Evolutionary conservation across 2,113 vertebrate species (phyloP).

Genomic region (Nanorana parkeri): DNA sequence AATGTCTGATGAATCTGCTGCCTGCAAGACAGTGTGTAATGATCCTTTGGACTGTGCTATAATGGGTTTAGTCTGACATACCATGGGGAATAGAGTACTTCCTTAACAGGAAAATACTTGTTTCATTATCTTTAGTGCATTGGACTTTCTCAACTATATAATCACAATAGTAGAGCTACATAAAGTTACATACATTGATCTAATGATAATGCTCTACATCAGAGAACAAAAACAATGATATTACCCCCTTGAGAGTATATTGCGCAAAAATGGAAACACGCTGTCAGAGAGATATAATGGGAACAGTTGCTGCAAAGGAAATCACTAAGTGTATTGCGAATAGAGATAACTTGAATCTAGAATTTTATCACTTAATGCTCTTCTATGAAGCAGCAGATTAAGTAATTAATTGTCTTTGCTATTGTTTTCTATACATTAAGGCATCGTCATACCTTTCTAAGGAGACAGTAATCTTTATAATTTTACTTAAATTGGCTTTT

Average conservation of each 20-base stretch:
- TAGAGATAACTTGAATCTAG: constrained; percentile 16
- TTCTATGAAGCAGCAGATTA: constrained; percentile 31
- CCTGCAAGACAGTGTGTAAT: constrained; percentile 58
- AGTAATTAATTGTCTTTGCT: constrained; percentile 34
- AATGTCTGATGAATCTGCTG: constrained; percentile 58
- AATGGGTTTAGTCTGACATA: constrained; percentile 54
- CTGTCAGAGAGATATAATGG: constrained; percentile 44
- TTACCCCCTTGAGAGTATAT: constrained; percentile 54
- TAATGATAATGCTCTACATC: constrained; percentile 57
- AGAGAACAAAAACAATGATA: constrained; percentile 59
- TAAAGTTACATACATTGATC: constrained; percentile 58
- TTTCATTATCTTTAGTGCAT: constrained; percentile 59
- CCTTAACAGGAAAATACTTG: constrained; percentile 58
- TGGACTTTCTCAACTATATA: constrained; percentile 58
- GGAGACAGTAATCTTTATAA: background rate
- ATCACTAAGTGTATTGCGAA: constrained; percentile 39
- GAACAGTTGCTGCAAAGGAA: constrained; percentile 23
- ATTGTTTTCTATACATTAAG: constrained; percentile 12
- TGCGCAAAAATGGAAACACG: constrained; percentile 53
- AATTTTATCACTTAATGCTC: constrained; percentile 30
- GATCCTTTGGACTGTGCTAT: constrained; percentile 58
- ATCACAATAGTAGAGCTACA: constrained; percentile 56
- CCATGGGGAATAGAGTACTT: constrained; percentile 56
- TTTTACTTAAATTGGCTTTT: no score
- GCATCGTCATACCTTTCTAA: background rate